Evolutionary conservation across 1,140 invertebrate species (phyloP).

Genomic region (Steinernema feltiae): DNA sequence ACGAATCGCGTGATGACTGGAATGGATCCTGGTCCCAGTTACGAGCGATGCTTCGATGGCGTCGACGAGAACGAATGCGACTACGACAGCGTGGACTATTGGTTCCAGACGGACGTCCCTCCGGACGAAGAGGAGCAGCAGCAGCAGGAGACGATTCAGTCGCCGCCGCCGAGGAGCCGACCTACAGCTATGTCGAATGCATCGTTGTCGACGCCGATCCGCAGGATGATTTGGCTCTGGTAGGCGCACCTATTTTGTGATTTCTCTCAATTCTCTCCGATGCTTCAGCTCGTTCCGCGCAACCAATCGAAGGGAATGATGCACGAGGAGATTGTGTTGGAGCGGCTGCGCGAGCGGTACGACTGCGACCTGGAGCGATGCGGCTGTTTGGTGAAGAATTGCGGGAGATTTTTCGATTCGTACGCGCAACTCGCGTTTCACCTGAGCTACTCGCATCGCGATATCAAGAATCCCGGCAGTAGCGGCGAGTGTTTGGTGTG

Average conservation of each 20-base stretch:
- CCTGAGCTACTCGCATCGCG: background rate
- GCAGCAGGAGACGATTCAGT: background rate
- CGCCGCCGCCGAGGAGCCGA: background rate
- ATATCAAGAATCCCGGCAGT: background rate
- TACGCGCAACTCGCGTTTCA: background rate
- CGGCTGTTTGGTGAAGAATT: background rate
- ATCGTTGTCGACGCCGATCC: background rate
- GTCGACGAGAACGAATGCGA: background rate
- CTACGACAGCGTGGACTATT: slow-evolving; percentile 5
- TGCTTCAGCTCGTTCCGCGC: background rate
- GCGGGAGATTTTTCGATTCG: background rate
- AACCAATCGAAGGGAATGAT: background rate
- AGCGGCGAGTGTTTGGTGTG: background rate
- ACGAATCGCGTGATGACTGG: too few relatives aligned
- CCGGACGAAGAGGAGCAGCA: background rate
- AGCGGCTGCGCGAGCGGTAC: background rate
- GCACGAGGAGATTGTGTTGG: background rate
- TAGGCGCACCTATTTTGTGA: background rate
- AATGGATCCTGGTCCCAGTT: background rate
- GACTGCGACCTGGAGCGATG: slow-evolving; percentile 5
- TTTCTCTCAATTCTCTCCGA: background rate
- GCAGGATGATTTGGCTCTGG: background rate
- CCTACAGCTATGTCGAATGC: background rate
- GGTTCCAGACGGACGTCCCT: background rate
- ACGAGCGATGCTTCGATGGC: background rate